These are phyloP conservation scores for Xenopus borealis DNA, from an alignment of 2,113 vertebrate species.

Conservation along the genomic window DNA sequence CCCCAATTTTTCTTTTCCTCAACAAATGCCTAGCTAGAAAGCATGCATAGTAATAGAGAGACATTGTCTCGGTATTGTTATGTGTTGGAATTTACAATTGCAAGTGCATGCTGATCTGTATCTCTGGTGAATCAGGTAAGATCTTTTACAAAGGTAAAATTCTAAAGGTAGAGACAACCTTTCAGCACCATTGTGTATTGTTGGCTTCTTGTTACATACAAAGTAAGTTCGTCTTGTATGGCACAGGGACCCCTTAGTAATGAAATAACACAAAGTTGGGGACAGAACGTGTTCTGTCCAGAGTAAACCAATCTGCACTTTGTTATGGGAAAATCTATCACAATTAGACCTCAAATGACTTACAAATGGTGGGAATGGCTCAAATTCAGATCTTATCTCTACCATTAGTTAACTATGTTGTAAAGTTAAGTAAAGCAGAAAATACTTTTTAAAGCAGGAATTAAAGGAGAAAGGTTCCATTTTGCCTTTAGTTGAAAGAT, in stretches of 20 bases:
- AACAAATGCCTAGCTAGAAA: too few relatives aligned
- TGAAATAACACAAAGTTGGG: slow-evolving; percentile 15
- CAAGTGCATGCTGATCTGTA: slow-evolving; percentile 17
- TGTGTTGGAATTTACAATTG: neutral
- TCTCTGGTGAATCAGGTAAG: neutral
- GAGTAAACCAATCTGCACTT: slow-evolving; percentile 32
- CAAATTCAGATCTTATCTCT: slow-evolving; percentile 32
- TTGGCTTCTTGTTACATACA: slow-evolving; percentile 25
- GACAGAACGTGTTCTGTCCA: slow-evolving; percentile 37
- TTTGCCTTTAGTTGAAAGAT: slow-evolving; percentile 20
- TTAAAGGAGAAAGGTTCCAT: slow-evolving; percentile 23
- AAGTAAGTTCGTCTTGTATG: slow-evolving; percentile 14
- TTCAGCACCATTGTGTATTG: slow-evolving; percentile 32
- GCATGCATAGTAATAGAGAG: too few relatives aligned
- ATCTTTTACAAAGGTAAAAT: slow-evolving; percentile 2
- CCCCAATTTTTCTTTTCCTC: too few relatives aligned
- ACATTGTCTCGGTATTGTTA: neutral
- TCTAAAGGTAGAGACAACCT: slow-evolving; percentile 2
- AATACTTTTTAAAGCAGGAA: neutral
- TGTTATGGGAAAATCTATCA: slow-evolving; percentile 19
- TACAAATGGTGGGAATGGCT: slow-evolving; percentile 34
- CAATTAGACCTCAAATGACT: slow-evolving; percentile 10
- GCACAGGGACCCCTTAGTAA: slow-evolving; percentile 21
- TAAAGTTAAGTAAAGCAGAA: neutral
- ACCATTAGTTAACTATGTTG: neutral